A percentile compares a stretch with the other conserved stretches of the same genome.
These are phyloP conservation scores for Eulemur mongoz DNA, from an alignment of 2,797 vertebrate species.

Conservation along the genomic window DNA sequence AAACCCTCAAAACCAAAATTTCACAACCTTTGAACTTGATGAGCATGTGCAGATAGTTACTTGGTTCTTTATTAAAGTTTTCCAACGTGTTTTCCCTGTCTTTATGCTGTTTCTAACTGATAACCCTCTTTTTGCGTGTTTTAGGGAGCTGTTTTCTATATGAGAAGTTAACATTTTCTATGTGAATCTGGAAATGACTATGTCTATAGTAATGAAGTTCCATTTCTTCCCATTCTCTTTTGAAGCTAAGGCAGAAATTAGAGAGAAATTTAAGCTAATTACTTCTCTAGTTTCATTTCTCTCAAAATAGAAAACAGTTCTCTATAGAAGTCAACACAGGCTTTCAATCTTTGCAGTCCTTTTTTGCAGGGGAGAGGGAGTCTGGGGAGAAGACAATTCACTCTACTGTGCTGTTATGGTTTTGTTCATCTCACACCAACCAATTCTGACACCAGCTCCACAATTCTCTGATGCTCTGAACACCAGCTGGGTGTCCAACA, in stretches of 20 bases:
- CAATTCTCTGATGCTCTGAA: background rate
- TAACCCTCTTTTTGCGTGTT: background rate
- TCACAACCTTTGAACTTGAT: background rate
- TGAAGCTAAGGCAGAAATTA: background rate
- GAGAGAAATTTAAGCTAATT: background rate
- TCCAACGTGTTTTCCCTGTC: background rate
- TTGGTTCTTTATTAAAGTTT: background rate
- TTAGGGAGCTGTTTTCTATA: background rate
- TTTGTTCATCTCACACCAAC: background rate
- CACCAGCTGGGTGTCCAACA: background rate
- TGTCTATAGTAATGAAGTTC: background rate
- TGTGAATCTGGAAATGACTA: background rate
- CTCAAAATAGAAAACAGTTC: background rate
- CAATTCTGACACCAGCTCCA: background rate
- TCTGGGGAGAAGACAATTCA: background rate
- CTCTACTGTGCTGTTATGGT: background rate
- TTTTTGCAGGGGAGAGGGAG: background rate
- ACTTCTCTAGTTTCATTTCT: background rate
- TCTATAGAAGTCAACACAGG: background rate
- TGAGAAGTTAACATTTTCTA: background rate
- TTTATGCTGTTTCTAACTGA: background rate
- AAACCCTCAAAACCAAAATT: constrained; percentile 39
- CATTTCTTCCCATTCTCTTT: background rate
- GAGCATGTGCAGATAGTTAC: background rate
- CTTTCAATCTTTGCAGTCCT: background rate